Conservation (phyloP, 2,888 invertebrate species). For the Ptilodon capucinus region DNA sequence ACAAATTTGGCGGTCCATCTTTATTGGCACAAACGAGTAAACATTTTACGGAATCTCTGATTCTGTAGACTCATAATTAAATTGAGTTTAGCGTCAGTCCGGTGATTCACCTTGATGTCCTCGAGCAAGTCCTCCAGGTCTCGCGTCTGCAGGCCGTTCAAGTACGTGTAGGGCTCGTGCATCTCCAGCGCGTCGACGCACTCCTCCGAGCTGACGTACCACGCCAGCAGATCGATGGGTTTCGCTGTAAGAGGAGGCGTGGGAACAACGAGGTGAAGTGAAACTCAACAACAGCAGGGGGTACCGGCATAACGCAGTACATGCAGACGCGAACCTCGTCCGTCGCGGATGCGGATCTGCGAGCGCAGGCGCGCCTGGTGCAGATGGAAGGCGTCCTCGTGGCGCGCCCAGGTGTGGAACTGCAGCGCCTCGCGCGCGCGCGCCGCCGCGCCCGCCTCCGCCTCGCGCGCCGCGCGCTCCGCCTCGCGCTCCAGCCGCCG, state of each 20-base stretch:
- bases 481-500: constrained; percentile 93
- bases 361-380: constrained; percentile 97
- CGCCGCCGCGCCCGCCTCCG: constrained; percentile 88
- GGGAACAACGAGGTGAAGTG: neutral
- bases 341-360: constrained; percentile 97
- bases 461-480: constrained; percentile 91
- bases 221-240: constrained; percentile 98
- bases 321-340: constrained; percentile 84
- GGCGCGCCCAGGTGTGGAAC: constrained; percentile 96
- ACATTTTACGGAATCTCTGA: too few species aligned
- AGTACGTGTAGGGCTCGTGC: constrained; percentile 98
- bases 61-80: too few species aligned
- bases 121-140: constrained; percentile 98
- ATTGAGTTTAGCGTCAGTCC: too few species aligned
- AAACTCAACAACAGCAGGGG: too few species aligned
- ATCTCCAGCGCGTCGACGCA: constrained; percentile 96
- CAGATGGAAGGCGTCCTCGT: constrained; percentile 98
- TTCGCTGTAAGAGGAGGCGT: constrained; percentile 85
- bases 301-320: too few species aligned
- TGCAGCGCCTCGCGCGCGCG: constrained; percentile 93
- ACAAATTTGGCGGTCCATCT: too few species aligned
- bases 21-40: too few species aligned
- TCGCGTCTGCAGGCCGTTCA: constrained; percentile 93
- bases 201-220: constrained; percentile 96
- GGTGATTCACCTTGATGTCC: constrained; percentile 91